These are phyloP conservation scores for Lepidocolaptes lacrymiger DNA, from an alignment of 2,797 vertebrate species.

Conservation along the genomic window DNA sequence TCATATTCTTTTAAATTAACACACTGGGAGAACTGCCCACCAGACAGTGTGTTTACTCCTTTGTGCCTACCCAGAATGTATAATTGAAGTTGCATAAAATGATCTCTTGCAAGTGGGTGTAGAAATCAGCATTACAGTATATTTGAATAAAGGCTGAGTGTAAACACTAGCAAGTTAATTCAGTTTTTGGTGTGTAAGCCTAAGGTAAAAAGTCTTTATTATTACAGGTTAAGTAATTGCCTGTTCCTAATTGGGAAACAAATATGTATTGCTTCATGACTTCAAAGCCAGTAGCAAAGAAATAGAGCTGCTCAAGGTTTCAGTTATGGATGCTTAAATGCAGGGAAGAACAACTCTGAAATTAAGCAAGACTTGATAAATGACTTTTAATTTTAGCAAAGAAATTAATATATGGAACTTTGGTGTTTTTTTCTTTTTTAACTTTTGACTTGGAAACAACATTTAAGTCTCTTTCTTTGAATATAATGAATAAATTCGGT, in stretches of 20 bases:
- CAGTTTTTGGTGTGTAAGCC: background rate
- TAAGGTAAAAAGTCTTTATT: background rate
- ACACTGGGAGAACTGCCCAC: background rate
- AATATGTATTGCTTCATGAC: constrained; percentile 13
- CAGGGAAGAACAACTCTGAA: background rate
- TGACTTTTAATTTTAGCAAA: background rate
- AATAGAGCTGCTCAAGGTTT: background rate
- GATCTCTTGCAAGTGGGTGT: constrained; percentile 13
- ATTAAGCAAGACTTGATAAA: background rate
- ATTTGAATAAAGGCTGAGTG: constrained; percentile 31
- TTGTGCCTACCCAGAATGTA: background rate
- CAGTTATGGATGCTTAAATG: background rate
- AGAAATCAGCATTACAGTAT: background rate
- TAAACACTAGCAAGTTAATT: constrained; percentile 9
- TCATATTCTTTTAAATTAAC: constrained; percentile 25
- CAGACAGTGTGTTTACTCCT: background rate
- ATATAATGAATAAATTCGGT: background rate
- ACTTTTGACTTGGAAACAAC: background rate
- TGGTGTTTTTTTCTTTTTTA: background rate
- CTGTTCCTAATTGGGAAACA: constrained; percentile 18
- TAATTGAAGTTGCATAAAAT: constrained; percentile 32
- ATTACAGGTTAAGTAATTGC: constrained; percentile 30
- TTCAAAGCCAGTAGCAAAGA: background rate
- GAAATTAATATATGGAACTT: background rate
- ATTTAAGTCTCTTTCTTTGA: background rate